Percentiles rank a stretch among this genome's conserved stretches.
Evolutionary conservation across 1,140 invertebrate species (phyloP).

Genomic region (Hypsibius dujardini): DNA sequence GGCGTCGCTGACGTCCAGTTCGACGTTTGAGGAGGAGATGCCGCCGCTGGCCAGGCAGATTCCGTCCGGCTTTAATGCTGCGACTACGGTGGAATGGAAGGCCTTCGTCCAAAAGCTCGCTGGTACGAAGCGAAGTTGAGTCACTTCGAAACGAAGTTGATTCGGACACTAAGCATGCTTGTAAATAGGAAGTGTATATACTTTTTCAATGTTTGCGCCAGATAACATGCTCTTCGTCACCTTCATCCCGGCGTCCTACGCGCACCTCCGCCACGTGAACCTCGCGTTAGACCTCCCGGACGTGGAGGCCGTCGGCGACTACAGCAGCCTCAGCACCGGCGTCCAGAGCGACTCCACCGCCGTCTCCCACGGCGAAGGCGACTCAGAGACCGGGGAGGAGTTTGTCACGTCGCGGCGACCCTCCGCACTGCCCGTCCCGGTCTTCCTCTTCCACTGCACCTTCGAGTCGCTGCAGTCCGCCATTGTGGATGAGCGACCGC

Average conservation of each 20-base stretch:
- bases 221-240: constrained; percentile 47
- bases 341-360: neutral
- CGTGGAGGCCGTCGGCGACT: neutral
- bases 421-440: neutral
- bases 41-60: neutral
- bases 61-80: too few species aligned
- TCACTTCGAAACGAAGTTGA: too few species aligned
- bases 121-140: too few species aligned
- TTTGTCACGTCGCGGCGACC: neutral
- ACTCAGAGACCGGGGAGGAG: constrained; percentile 3
- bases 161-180: too few species aligned
- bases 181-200: constrained; percentile 54
- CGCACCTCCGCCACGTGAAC: constrained; percentile 30
- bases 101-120: too few species aligned
- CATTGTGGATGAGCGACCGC: neutral
- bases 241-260: constrained; percentile 44
- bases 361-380: neutral
- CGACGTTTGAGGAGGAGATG: neutral
- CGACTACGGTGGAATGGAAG: too few species aligned
- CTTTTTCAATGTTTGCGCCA: constrained; percentile 47
- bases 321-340: neutral
- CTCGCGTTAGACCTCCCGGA: neutral
- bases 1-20: constrained; percentile 19
- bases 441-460: neutral
- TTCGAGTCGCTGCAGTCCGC: neutral